Evolutionary conservation across 2,113 vertebrate species (phyloP).

Genomic region (Anarrhichthys ocellatus): DNA sequence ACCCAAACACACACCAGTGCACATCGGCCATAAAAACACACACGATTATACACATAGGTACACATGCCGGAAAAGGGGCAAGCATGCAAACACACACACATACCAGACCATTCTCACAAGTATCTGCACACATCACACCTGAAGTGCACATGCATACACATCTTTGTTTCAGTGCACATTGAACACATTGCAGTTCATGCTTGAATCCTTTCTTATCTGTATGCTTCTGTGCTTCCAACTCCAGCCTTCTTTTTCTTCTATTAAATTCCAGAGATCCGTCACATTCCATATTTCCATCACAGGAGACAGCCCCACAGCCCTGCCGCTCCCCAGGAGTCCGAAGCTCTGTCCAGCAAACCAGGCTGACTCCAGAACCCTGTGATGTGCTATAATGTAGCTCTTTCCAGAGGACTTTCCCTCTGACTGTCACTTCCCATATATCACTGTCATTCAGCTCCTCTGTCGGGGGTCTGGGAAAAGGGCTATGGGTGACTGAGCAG

Average conservation of each 20-base stretch:
- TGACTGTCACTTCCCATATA: conserved; percentile 70
- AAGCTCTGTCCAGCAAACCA: conserved; percentile 48
- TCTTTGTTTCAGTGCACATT: conserved; percentile 25
- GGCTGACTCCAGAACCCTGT: conserved; percentile 72
- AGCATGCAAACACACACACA: not conserved
- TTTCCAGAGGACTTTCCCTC: conserved; percentile 71
- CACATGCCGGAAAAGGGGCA: not conserved
- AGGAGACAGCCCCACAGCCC: conserved; percentile 52
- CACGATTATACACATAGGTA: conserved; percentile 40
- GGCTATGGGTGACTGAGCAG: conserved; percentile 47
- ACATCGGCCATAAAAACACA: conserved; percentile 40
- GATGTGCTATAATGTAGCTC: conserved; percentile 70
- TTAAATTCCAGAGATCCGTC: conserved; percentile 70
- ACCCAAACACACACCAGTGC: conserved; percentile 47
- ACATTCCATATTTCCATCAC: conserved; percentile 70
- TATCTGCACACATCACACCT: conserved; percentile 42
- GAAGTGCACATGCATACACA: conserved; percentile 19
- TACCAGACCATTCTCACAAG: conserved; percentile 10
- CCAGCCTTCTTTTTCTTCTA: conserved; percentile 41
- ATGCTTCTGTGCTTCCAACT: conserved; percentile 44
- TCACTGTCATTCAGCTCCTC: conserved; percentile 73
- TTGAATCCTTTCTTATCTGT: conserved; percentile 59
- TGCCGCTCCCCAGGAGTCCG: conserved; percentile 61
- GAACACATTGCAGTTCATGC: conserved; percentile 36
- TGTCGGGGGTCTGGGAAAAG: conserved; percentile 60